phyloP scores from a whole-genome alignment of 2,888 invertebrate genomes.

The Pseudoips prasinana region DNA sequence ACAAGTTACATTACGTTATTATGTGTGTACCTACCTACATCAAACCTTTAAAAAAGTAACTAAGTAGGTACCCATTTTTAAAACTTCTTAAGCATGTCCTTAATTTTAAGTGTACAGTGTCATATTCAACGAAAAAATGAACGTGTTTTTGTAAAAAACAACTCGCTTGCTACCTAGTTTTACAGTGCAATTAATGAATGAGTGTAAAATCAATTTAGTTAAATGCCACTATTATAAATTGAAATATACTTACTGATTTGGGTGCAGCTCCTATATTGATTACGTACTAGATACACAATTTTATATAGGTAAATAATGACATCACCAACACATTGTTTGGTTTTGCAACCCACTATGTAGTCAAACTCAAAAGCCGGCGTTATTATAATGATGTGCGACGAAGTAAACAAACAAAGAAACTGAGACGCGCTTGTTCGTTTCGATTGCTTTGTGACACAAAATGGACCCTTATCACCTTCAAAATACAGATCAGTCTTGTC shows the following conservation, averaged over 20 bases:
- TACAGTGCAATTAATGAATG: conserved; percentile 9
- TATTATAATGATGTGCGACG: conserved; percentile 10
- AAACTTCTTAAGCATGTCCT: conserved; percentile 7
- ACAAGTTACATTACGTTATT: conserved; percentile 9
- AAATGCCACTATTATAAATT: conserved; percentile 9
- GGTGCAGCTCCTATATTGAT: conserved; percentile 11
- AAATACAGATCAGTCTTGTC: conserved; percentile 6
- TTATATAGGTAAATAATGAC: conserved; percentile 10
- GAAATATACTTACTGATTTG: conserved; percentile 8
- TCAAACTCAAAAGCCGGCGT: conserved; percentile 10
- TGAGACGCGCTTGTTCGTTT: conserved; percentile 7
- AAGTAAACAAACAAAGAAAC: conserved; percentile 7
- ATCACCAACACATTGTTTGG: conserved; percentile 10
- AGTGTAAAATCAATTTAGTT: conserved; percentile 10
- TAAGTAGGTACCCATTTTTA: conserved; percentile 10
- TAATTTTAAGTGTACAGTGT: conserved; percentile 9
- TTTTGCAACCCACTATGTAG: conserved; percentile 10
- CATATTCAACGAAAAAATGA: conserved; percentile 8
- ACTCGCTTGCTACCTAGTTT: conserved; percentile 8
- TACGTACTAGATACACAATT: conserved; percentile 8
- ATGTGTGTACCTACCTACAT: conserved; percentile 11
- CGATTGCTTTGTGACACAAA: conserved; percentile 8
- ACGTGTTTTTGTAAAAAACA: conserved; percentile 7
- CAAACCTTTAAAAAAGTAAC: conserved; percentile 10
- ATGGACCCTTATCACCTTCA: conserved; percentile 6